Percentiles rank a stretch among this genome's conserved stretches.
Evolutionary conservation across 2,888 invertebrate species (phyloP).

Genomic region (Helleia helle): DNA sequence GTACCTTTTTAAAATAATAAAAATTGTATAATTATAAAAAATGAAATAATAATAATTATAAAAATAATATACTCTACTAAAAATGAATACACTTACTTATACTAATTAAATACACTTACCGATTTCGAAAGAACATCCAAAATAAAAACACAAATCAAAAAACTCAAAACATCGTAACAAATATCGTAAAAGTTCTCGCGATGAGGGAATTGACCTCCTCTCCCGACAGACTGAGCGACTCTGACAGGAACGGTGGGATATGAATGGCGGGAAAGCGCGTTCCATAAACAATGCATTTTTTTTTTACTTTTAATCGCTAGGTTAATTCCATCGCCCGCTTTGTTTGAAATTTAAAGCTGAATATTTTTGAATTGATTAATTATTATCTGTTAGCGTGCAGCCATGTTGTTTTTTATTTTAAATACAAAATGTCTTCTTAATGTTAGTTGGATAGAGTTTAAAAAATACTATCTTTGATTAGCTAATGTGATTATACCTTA

Average conservation of each 20-base stretch:
- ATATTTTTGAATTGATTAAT: conserved; percentile 2
- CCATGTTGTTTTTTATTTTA: too few relatives aligned
- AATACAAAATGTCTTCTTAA: too few relatives aligned
- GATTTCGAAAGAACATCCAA: conserved; percentile 5
- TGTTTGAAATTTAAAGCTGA: conserved; percentile 3
- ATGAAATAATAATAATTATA: too few relatives aligned
- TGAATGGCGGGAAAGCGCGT: conserved; percentile 12
- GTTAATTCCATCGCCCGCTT: conserved; percentile 4
- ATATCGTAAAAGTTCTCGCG: conserved; percentile 22
- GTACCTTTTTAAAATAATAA: too few relatives aligned
- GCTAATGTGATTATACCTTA: too few relatives aligned
- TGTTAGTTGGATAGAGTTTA: too few relatives aligned
- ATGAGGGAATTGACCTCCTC: conserved; percentile 31
- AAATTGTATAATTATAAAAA: too few relatives aligned
- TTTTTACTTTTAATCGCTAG: conserved; percentile 9
- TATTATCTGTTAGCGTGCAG: background rate
- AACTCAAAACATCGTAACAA: conserved; percentile 10
- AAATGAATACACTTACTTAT: too few relatives aligned
- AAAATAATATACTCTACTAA: too few relatives aligned
- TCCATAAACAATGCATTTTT: conserved; percentile 11
- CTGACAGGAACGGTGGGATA: conserved; percentile 26
- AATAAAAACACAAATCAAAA: conserved; percentile 12
- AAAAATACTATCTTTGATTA: too few relatives aligned
- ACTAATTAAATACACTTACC: conserved; percentile 1
- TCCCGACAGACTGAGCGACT: conserved; percentile 42